phyloP scores from a whole-genome alignment of 2,888 invertebrate species.

The Taphrorychus bicolor region DNA sequence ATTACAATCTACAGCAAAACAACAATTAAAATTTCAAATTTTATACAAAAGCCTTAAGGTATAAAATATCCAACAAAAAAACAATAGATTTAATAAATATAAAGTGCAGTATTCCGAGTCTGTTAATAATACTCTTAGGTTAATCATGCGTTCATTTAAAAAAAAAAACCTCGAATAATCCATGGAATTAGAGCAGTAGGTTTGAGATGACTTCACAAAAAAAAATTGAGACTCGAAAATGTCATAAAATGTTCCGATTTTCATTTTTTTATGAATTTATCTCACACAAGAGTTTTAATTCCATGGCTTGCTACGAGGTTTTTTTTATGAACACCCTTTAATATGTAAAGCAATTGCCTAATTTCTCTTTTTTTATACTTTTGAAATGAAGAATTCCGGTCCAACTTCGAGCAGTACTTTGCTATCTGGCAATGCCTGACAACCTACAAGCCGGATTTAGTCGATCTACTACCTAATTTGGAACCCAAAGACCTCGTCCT shows the following conservation, averaged over 20 bases:
- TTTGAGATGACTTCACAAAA: too few species aligned
- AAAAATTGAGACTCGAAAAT: too few species aligned
- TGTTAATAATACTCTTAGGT: background rate
- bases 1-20: constrained; percentile 28
- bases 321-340: too few species aligned
- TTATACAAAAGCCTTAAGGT: constrained; percentile 27
- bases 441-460: constrained; percentile 51
- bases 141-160: too few species aligned
- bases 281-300: too few species aligned
- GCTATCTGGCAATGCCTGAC: constrained; percentile 63
- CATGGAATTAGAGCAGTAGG: too few species aligned
- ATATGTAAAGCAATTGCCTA: background rate
- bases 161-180: too few species aligned
- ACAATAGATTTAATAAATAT: constrained; percentile 10
- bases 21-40: constrained; percentile 12
- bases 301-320: too few species aligned
- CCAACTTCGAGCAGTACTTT: constrained; percentile 47
- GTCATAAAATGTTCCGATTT: too few species aligned
- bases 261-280: too few species aligned
- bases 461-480: constrained; percentile 56
- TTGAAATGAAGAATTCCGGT: constrained; percentile 40
- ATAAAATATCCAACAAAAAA: constrained; percentile 18
- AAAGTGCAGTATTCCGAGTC: background rate
- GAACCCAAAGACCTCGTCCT: constrained; percentile 56
- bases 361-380: constrained; percentile 1